Percentiles rank a stretch among this genome's conserved stretches.
Evolutionary conservation across 2,113 vertebrate species (phyloP).

Genomic region (Origma solitaria): DNA sequence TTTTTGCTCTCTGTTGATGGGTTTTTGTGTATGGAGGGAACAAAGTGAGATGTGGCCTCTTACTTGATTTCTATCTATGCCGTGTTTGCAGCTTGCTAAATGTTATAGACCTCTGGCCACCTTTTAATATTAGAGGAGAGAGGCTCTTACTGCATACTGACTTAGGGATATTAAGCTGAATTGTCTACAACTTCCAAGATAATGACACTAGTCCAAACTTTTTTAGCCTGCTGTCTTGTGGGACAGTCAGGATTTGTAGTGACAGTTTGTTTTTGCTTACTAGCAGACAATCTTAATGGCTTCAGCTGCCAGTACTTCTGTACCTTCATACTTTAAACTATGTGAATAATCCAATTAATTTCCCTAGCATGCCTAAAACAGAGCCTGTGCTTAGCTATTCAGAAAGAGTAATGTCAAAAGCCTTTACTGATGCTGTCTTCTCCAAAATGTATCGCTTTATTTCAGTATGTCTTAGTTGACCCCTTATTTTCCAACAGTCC

Average conservation of each 20-base stretch:
- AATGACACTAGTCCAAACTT: neutral
- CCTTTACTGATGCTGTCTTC: neutral
- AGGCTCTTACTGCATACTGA: neutral
- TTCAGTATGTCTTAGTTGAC: neutral
- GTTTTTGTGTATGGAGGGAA: neutral
- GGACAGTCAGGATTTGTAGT: neutral
- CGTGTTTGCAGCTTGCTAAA: neutral
- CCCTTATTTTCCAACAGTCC: neutral
- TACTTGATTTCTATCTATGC: neutral
- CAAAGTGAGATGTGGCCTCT: neutral
- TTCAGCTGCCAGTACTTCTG: slow-evolving; percentile 5
- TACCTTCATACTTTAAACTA: neutral
- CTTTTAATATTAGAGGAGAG: neutral
- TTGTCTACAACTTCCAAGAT: neutral
- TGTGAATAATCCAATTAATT: neutral
- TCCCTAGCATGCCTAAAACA: neutral
- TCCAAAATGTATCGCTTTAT: neutral
- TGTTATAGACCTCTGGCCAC: neutral
- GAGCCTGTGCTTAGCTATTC: neutral
- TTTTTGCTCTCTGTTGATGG: neutral
- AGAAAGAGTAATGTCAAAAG: neutral
- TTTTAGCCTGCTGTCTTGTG: neutral
- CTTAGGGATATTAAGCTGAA: neutral
- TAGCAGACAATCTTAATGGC: neutral
- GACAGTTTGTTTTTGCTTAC: neutral